These are phyloP conservation scores for Rhynchomys soricoides DNA, from an alignment of 2,113 vertebrate genomes.

Conservation along the genomic window DNA sequence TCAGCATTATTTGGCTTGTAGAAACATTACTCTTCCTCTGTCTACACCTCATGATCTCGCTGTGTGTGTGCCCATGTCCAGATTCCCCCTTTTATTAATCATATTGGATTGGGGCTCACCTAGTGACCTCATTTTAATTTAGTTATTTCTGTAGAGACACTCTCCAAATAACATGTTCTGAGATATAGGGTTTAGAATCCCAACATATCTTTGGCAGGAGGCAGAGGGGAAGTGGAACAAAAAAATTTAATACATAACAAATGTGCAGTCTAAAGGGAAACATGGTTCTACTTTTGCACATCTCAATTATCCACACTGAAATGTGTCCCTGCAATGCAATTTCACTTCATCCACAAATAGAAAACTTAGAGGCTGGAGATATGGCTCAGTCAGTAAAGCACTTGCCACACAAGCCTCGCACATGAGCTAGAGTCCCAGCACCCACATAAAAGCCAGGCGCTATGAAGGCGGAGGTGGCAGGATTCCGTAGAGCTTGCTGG, in stretches of 20 bases:
- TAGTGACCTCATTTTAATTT: neutral
- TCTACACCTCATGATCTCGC: neutral
- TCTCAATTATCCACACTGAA: neutral
- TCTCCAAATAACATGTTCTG: conserved; percentile 18
- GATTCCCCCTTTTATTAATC: neutral
- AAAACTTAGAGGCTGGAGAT: neutral
- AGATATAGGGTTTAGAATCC: neutral
- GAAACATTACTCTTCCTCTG: neutral
- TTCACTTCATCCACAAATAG: neutral
- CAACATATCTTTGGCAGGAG: neutral
- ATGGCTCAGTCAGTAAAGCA: neutral
- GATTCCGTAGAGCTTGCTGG: neutral
- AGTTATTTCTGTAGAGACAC: neutral
- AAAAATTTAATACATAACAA: conserved; percentile 19
- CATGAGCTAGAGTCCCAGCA: neutral
- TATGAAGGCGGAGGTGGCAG: neutral
- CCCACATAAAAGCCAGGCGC: neutral
- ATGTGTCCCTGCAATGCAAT: neutral
- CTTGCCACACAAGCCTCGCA: neutral
- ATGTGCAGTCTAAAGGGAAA: conserved; percentile 3
- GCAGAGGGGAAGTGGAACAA: neutral
- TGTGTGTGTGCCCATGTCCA: neutral
- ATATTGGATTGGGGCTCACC: neutral
- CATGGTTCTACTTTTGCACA: neutral
- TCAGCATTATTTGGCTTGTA: neutral